These are phyloP conservation scores for Galago senegalensis DNA, from an alignment of 2,797 vertebrate species.

Conservation along the genomic window DNA sequence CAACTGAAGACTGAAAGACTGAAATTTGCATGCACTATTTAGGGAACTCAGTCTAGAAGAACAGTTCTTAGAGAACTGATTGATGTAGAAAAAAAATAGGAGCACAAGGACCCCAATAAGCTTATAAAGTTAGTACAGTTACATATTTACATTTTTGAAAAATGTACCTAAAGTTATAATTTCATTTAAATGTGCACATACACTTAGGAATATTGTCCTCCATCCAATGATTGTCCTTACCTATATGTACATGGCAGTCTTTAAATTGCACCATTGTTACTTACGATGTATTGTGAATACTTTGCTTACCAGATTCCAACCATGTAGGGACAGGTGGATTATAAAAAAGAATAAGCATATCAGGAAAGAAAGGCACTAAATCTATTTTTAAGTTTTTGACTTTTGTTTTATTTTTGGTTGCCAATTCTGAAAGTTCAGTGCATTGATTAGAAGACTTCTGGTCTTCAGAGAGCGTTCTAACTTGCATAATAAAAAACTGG, in stretches of 20 bases:
- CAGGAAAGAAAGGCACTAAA: conserved; percentile 59
- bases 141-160: not conserved
- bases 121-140: not conserved
- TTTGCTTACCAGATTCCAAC: conserved; percentile 67
- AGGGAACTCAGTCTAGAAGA: conserved; percentile 14
- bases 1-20: not conserved
- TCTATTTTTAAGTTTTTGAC: conserved; percentile 56
- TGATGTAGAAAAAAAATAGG: not conserved
- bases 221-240: not conserved
- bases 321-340: conserved; percentile 54
- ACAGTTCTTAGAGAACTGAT: not conserved
- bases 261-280: conserved; percentile 60
- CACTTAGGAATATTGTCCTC: not conserved
- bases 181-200: not conserved
- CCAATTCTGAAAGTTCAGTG: conserved; percentile 67
- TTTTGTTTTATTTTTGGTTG: conserved; percentile 33
- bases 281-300: conserved; percentile 61
- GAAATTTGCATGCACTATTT: not conserved
- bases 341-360: conserved; percentile 63
- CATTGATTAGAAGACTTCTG: conserved; percentile 42
- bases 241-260: conserved; percentile 43
- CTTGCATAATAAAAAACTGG: conserved; percentile 35
- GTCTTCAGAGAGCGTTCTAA: conserved; percentile 20
- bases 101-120: not conserved
- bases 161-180: not conserved